Percentiles rank a stretch among this genome's conserved stretches.
Conservation (phyloP, 1,140 invertebrate genomes). For the Drosophila guanche region DNA sequence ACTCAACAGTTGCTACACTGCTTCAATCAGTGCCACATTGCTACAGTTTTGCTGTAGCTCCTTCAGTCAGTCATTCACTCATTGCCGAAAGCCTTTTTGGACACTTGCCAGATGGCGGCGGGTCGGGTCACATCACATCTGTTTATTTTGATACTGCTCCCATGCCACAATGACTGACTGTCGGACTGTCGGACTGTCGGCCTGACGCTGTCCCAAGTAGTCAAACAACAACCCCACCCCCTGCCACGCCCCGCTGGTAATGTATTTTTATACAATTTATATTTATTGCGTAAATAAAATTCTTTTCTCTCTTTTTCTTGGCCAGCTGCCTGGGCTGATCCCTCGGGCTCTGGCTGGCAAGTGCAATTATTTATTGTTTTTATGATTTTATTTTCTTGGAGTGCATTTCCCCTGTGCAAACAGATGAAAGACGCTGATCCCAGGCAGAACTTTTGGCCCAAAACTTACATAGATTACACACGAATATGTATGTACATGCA, state of each 20-base stretch:
- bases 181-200: constrained; percentile 4
- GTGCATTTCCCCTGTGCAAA: no score
- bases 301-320: constrained; percentile 11
- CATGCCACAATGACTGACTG: constrained; percentile 39
- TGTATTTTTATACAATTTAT: constrained; percentile 58
- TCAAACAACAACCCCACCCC: constrained; percentile 13
- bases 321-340: no score
- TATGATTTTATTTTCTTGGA: not conserved
- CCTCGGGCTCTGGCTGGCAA: constrained; percentile 5
- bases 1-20: constrained; percentile 18
- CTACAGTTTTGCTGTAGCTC: not conserved
- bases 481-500: no score
- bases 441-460: no score
- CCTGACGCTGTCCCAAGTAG: not conserved
- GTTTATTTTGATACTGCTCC: constrained; percentile 67
- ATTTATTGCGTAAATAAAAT: constrained; percentile 68
- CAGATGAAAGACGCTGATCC: no score
- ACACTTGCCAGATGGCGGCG: constrained; percentile 52
- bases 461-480: no score
- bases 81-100: constrained; percentile 62
- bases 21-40: not conserved
- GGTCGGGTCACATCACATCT: constrained; percentile 46
- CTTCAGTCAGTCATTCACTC: constrained; percentile 32
- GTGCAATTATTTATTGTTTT: constrained; percentile 28
- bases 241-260: not conserved